Conservation (phyloP, 2,888 invertebrate genomes). For the Zootermopsis nevadensis region DNA sequence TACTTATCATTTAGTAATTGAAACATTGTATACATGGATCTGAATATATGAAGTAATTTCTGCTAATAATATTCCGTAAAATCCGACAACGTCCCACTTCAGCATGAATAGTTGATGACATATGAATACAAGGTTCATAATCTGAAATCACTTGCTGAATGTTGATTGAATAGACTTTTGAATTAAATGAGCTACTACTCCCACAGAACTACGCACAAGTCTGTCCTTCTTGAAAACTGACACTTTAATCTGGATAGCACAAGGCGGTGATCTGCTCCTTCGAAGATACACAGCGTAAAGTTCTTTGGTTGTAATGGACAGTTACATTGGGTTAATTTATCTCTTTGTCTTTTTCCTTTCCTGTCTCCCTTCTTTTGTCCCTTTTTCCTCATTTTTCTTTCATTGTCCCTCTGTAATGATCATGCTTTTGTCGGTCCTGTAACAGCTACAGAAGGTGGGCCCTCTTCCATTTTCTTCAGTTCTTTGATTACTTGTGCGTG, state of each 20-base stretch:
- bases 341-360: no score
- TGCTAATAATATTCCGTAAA: neutral
- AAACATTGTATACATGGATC: neutral
- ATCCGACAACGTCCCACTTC: neutral
- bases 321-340: no score
- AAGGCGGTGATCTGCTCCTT: neutral
- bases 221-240: neutral
- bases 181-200: constrained; percentile 25
- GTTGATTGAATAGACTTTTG: constrained; percentile 13
- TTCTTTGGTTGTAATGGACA: constrained; percentile 33
- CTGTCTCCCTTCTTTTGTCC: no score
- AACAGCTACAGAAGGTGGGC: constrained; percentile 40
- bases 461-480: constrained; percentile 62
- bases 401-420: neutral
- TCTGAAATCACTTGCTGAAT: neutral
- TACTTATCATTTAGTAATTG: neutral
- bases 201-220: neutral
- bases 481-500: constrained; percentile 63
- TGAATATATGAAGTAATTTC: neutral
- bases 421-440: constrained; percentile 44
- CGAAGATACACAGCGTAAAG: neutral
- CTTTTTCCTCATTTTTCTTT: no score
- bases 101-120: neutral
- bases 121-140: neutral
- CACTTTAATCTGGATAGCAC: neutral